phyloP scores from a whole-genome alignment of 2,113 vertebrate genomes.

The Vimba vimba region DNA sequence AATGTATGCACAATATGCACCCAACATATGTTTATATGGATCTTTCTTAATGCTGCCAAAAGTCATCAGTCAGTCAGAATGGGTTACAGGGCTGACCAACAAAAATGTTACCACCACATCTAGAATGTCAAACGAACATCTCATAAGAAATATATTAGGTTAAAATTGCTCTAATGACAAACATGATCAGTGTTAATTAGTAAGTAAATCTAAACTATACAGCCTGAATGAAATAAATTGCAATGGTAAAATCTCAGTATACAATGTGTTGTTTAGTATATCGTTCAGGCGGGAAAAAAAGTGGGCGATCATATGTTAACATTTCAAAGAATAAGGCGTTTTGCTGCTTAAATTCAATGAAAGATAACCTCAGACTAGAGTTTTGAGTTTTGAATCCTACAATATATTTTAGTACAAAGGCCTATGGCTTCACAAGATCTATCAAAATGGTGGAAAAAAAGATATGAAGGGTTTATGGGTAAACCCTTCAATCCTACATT shows the following conservation, averaged over 20 bases:
- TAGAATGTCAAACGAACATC: neutral
- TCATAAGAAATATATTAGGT: neutral
- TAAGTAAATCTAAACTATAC: neutral
- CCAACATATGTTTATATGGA: neutral
- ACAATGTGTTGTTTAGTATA: neutral
- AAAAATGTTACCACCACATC: neutral
- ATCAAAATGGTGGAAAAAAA: neutral
- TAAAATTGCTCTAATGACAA: neutral
- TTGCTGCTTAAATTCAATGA: neutral
- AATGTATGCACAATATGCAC: neutral
- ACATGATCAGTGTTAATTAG: neutral
- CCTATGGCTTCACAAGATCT: neutral
- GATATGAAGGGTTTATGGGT: neutral
- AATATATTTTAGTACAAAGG: neutral
- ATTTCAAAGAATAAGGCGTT: too few species aligned
- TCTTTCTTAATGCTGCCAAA: neutral
- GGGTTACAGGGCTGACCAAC: neutral
- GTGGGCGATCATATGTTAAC: too few species aligned
- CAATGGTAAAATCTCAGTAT: neutral
- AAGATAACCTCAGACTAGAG: neutral
- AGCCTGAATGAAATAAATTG: neutral
- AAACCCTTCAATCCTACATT: neutral
- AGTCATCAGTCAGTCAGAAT: neutral
- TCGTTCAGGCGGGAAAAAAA: too few species aligned
- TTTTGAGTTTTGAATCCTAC: neutral